These are phyloP conservation scores for Anoncus sp. DNA, from an alignment of 2,888 invertebrate species.

Conservation along the genomic window DNA sequence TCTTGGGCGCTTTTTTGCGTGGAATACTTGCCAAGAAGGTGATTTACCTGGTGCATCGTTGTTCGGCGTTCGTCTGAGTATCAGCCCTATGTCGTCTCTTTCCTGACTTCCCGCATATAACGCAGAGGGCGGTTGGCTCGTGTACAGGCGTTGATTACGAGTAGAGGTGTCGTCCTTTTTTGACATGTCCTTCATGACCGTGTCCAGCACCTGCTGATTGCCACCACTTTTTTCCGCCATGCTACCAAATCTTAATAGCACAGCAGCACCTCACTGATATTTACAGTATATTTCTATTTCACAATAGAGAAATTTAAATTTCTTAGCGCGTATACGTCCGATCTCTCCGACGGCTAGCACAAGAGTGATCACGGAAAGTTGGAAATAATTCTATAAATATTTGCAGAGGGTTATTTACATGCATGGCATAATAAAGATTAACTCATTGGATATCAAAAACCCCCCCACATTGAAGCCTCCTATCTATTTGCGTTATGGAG, in stretches of 20 bases:
- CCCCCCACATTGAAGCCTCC: no score
- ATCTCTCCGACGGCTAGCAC: slow-evolving; percentile 7
- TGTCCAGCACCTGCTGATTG: background rate
- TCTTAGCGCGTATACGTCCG: slow-evolving; percentile 3
- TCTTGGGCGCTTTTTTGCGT: slow-evolving; percentile 13
- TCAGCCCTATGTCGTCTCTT: slow-evolving; percentile 1
- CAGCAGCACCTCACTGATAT: slow-evolving; percentile 2
- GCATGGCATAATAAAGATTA: no score
- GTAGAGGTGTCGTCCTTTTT: background rate
- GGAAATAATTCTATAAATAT: no score
- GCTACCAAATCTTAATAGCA: background rate
- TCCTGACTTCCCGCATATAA: background rate
- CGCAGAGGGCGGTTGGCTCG: background rate
- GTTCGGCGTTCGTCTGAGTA: slow-evolving; percentile 1
- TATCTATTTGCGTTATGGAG: no score
- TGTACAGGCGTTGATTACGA: background rate
- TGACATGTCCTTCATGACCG: slow-evolving; percentile 3
- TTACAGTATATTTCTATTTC: background rate
- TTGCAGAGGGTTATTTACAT: no score
- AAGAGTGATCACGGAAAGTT: no score
- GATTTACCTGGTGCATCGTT: background rate
- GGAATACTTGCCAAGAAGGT: slow-evolving; percentile 10
- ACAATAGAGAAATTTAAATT: background rate
- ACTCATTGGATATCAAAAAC: no score
- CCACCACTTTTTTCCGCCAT: slow-evolving; percentile 13